A percentile compares a stretch with the other conserved stretches of the same genome.
These are phyloP conservation scores for Prinia subflava DNA, from an alignment of 2,113 vertebrate species.

Conservation along the genomic window DNA sequence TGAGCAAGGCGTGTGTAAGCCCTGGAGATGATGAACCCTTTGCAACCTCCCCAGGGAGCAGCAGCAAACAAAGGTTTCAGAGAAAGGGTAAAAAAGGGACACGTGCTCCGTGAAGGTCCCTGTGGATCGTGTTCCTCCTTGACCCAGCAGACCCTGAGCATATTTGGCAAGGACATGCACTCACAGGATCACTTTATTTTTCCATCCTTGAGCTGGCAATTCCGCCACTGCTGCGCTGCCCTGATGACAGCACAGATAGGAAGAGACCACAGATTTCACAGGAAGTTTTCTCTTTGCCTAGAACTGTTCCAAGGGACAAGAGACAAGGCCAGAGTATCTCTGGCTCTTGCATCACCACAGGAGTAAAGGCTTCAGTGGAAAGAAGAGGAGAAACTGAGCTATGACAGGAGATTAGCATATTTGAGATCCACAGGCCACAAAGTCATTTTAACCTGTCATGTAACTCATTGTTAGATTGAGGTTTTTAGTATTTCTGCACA, in stretches of 20 bases:
- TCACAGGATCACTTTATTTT: neutral
- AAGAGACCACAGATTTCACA: neutral
- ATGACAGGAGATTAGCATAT: fast-evolving
- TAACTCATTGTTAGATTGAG: neutral
- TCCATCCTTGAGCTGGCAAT: neutral
- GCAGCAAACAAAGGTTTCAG: neutral
- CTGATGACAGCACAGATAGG: neutral
- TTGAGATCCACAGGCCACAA: neutral
- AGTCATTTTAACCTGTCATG: neutral
- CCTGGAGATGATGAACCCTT: neutral
- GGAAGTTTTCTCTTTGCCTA: neutral
- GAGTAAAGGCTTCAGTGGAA: neutral
- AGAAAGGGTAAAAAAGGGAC: neutral
- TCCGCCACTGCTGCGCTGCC: fast-evolving
- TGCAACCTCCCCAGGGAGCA: neutral
- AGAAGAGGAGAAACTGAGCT: neutral
- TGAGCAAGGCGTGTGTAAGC: neutral
- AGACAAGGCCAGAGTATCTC: neutral
- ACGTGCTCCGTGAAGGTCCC: fast-evolving
- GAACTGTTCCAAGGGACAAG: neutral
- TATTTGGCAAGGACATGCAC: fast-evolving
- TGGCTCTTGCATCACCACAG: neutral
- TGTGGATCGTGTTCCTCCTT: neutral
- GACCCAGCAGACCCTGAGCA: fast-evolving
- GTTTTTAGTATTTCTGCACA: neutral